Conservation (phyloP, 2,113 vertebrate species). For the Myotis davidii region DNA sequence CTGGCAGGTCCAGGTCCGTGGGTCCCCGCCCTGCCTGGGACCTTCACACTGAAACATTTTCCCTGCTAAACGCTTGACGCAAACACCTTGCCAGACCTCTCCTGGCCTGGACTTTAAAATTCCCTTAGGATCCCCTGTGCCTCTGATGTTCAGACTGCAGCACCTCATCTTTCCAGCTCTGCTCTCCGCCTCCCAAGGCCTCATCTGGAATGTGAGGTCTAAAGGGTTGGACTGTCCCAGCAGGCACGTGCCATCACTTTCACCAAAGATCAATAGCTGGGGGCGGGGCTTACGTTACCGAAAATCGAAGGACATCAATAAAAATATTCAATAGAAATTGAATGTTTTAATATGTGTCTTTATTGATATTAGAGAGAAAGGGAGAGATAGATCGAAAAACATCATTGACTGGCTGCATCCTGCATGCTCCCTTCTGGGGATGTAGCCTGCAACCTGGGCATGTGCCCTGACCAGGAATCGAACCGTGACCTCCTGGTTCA, state of each 20-base stretch:
- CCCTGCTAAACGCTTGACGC: not conserved
- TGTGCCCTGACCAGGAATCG: too few relatives aligned
- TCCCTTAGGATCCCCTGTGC: not conserved
- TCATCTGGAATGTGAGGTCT: not conserved
- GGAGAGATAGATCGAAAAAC: too few relatives aligned
- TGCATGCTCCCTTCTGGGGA: too few relatives aligned
- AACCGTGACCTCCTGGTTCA: too few relatives aligned
- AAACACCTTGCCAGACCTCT: not conserved
- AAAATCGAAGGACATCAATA: not conserved
- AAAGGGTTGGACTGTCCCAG: too few relatives aligned
- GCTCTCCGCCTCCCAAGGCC: not conserved
- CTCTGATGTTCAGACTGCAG: not conserved
- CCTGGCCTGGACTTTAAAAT: not conserved
- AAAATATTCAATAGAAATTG: too few relatives aligned
- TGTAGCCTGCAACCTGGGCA: too few relatives aligned
- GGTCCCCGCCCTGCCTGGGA: not conserved
- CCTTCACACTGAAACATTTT: not conserved
- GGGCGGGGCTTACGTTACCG: not conserved
- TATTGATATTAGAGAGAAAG: too few relatives aligned
- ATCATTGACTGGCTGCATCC: too few relatives aligned
- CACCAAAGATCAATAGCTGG: not conserved
- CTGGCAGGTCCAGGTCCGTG: not conserved
- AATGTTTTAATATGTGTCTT: too few relatives aligned
- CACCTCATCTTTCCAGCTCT: not conserved
- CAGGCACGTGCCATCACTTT: not conserved